Percentiles rank a stretch among this genome's conserved stretches.
These are phyloP conservation scores for Tarsius wallacei DNA, from an alignment of 2,797 vertebrate genomes.

Conservation along the genomic window DNA sequence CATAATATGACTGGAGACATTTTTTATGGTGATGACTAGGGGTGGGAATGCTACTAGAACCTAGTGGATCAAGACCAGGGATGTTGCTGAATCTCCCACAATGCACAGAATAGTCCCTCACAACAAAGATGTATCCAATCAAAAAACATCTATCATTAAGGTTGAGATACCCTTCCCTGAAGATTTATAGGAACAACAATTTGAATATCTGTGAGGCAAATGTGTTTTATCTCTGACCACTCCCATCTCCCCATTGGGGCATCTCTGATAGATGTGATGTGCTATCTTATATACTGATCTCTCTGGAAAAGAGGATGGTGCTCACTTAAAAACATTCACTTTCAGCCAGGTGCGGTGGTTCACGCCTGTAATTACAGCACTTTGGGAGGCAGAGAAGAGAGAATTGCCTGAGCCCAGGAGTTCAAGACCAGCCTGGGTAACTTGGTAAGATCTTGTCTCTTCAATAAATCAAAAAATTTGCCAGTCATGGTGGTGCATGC, in stretches of 20 bases:
- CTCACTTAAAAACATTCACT: background rate
- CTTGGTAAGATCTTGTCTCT: too few species aligned
- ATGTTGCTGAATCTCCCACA: background rate
- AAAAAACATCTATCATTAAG: conserved; percentile 1
- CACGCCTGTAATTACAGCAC: too few species aligned
- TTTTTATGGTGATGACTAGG: background rate
- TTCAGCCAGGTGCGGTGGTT: background rate
- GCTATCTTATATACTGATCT: background rate
- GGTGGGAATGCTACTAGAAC: background rate
- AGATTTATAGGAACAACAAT: background rate
- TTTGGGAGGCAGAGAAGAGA: too few species aligned
- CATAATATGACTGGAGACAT: background rate
- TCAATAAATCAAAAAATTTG: too few species aligned
- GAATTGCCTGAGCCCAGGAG: too few species aligned
- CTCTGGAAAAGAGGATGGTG: background rate
- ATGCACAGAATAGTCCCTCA: background rate
- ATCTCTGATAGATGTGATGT: background rate
- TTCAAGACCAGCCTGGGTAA: too few species aligned
- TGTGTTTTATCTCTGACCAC: background rate
- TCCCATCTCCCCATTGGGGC: background rate
- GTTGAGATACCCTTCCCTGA: background rate
- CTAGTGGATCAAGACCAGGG: background rate
- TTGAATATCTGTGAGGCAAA: background rate
- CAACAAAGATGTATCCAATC: background rate
- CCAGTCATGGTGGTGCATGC: too few species aligned